Conservation (phyloP, 2,113 vertebrate genomes). For the Centropus bengalensis region DNA sequence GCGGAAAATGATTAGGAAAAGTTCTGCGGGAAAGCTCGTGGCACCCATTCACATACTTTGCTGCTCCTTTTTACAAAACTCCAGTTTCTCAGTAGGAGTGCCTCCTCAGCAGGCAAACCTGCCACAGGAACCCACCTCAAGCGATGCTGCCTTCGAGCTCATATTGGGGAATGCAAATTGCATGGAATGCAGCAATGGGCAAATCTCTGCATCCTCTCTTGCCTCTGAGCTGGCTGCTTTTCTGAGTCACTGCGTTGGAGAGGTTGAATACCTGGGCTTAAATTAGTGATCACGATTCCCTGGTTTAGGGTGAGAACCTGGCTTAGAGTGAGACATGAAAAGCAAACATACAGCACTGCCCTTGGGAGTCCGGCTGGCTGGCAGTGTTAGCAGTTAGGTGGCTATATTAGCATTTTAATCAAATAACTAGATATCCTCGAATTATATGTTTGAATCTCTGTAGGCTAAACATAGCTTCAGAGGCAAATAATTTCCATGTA, state of each 20-base stretch:
- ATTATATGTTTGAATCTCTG: constrained; percentile 69
- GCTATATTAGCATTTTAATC: constrained; percentile 70
- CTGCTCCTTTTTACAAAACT: neutral
- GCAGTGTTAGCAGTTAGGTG: constrained; percentile 60
- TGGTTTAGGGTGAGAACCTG: neutral
- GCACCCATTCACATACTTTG: neutral
- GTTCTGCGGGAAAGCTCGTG: neutral
- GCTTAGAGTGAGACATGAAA: constrained; percentile 24
- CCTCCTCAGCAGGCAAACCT: neutral
- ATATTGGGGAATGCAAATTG: neutral
- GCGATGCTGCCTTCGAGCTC: neutral
- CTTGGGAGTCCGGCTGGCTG: neutral
- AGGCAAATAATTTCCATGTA: constrained; percentile 71
- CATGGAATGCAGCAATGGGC: neutral
- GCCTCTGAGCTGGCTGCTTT: neutral
- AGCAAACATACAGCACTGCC: constrained; percentile 15
- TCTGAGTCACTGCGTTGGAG: neutral
- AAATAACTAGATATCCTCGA: constrained; percentile 70
- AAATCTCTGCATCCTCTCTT: neutral
- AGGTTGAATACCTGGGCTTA: neutral
- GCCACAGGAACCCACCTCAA: neutral
- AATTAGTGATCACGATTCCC: neutral
- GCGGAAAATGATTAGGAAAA: neutral
- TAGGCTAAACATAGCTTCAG: constrained; percentile 72
- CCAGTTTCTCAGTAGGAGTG: neutral